Percentiles rank a stretch among this genome's conserved stretches.
phyloP scores from a whole-genome alignment of 2,888 invertebrate species.

The Hirtodrosophila histrioides region DNA sequence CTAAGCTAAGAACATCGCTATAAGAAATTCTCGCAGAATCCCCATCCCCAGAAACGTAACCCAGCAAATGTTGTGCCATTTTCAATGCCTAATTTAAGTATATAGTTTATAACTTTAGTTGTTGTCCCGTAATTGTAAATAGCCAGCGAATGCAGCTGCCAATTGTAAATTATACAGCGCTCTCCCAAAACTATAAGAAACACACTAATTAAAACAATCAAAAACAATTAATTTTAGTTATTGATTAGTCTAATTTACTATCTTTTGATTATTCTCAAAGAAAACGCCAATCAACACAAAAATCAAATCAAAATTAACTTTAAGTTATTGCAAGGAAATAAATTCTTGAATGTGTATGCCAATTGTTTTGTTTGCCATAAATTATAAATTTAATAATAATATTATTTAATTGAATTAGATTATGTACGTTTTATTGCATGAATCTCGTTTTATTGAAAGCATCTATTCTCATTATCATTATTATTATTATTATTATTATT shows the following conservation, averaged over 20 bases:
- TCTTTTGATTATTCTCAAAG: conserved; percentile 71
- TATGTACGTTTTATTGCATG: conserved; percentile 42
- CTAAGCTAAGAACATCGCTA: conserved; percentile 30
- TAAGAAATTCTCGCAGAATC: conserved; percentile 18
- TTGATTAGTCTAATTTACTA: conserved; percentile 53
- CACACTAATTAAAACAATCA: conserved; percentile 11
- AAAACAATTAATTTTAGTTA: conserved; percentile 43
- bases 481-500: conserved; percentile 38
- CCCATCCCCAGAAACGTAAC: conserved; percentile 31
- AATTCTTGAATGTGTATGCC: conserved; percentile 53
- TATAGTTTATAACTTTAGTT: conserved; percentile 33
- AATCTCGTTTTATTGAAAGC: conserved; percentile 60
- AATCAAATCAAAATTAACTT: conserved; percentile 83
- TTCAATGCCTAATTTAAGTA: conserved; percentile 48
- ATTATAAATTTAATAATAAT: conserved; percentile 40
- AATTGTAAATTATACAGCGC: conserved; percentile 73
- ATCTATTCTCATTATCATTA: conserved; percentile 24
- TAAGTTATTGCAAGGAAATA: conserved; percentile 77
- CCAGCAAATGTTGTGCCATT: conserved; percentile 76
- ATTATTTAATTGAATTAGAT: conserved; percentile 57
- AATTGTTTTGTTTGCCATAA: conserved; percentile 71
- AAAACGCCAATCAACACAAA: conserved; percentile 48
- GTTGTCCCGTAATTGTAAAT: conserved; percentile 64
- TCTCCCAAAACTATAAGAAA: conserved; percentile 47
- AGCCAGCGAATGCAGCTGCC: conserved; percentile 63